Evolutionary conservation across 2,888 invertebrate genomes (phyloP).

Genomic region (Temnothorax unifasciatus): DNA sequence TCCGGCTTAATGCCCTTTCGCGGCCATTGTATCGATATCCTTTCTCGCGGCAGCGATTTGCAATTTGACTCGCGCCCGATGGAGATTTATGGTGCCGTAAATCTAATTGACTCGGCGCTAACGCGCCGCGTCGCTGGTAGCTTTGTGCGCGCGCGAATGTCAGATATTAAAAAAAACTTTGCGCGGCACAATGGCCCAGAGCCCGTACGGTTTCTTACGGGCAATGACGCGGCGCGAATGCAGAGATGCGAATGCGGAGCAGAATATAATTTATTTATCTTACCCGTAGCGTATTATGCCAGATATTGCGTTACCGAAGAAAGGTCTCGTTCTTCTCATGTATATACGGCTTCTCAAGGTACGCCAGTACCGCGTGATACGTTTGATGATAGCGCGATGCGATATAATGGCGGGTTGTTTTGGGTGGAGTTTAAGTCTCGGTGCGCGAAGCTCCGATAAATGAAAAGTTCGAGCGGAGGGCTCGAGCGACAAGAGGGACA

Average conservation of each 20-base stretch:
- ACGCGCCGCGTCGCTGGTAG: slow-evolving; percentile 44
- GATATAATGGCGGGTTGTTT: slow-evolving; percentile 15
- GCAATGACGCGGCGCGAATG: slow-evolving; percentile 41
- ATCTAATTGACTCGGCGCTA: slow-evolving; percentile 56
- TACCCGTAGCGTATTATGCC: slow-evolving; percentile 9
- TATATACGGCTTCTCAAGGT: not conserved
- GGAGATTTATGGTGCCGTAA: slow-evolving; percentile 52
- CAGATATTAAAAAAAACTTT: slow-evolving; percentile 47
- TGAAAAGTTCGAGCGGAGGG: slow-evolving; percentile 24
- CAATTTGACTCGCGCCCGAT: slow-evolving; percentile 63
- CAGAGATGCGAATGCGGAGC: slow-evolving; percentile 2
- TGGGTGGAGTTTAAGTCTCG: slow-evolving; percentile 5
- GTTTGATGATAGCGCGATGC: not conserved
- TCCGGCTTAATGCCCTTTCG: slow-evolving; percentile 62
- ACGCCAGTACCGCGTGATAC: too few relatives aligned
- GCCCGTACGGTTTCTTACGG: slow-evolving; percentile 1
- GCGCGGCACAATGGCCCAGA: slow-evolving; percentile 27
- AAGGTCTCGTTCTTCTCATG: slow-evolving; percentile 44
- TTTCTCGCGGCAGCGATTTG: slow-evolving; percentile 63
- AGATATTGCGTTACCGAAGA: slow-evolving; percentile 13
- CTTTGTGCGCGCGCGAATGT: slow-evolving; percentile 30
- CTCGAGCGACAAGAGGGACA: slow-evolving; percentile 28
- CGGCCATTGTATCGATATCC: slow-evolving; percentile 60
- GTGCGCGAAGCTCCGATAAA: slow-evolving; percentile 22
- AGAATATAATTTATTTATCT: slow-evolving; percentile 50